Base-by-base conservation (phyloP, 1,140 invertebrate species). In the Asbolus verrucosus region DNA sequence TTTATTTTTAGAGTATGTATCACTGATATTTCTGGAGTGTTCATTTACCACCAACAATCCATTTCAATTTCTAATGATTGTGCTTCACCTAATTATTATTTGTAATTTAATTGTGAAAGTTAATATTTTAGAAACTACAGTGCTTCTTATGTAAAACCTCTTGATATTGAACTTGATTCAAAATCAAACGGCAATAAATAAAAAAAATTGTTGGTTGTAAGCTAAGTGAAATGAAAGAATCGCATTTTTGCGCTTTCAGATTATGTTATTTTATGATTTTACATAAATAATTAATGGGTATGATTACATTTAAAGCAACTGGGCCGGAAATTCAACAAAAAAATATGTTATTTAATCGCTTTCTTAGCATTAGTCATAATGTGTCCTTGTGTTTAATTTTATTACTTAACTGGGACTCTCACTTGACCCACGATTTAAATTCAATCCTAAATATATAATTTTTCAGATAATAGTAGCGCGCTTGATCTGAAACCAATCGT, bases 331-430 rank as follows among this genome's bases (percentile, higher is more conserved):
- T 24, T 46, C 2, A 6, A 11, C 46, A 11, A 54, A 13, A 13
- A 13, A 54, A 54, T 27, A 11, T 11, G 46, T 27, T 54, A 31
- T 54, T 27, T 27, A 54, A 54, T 54, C 6, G 46, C 21, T 54
- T 54, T 31, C 21, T 14, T 46, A 46, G 18, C 41, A 30, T 54
- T 54, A 54, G 46, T 54, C 46, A 54, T 27, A 21, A 54, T 27
- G 46, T 11, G 46, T 8, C 46, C 46, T 54, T 54, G 46, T 54
- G 46, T 11, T 27, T 54, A 54, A 54, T 54, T 54, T 54, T 6
- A 21, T 6, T 4, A 21, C 21, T 54, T n/a, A 13, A 13, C n/a
- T 54, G 18, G 18, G 14, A 54, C 46, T 54, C 43, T 50, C 46
- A 54, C 46, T 54, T 54, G 9, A 11, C 21, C 19, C 21, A 27